Conservation (phyloP, 1,140 invertebrate genomes). For the Ceratina japonica region DNA sequence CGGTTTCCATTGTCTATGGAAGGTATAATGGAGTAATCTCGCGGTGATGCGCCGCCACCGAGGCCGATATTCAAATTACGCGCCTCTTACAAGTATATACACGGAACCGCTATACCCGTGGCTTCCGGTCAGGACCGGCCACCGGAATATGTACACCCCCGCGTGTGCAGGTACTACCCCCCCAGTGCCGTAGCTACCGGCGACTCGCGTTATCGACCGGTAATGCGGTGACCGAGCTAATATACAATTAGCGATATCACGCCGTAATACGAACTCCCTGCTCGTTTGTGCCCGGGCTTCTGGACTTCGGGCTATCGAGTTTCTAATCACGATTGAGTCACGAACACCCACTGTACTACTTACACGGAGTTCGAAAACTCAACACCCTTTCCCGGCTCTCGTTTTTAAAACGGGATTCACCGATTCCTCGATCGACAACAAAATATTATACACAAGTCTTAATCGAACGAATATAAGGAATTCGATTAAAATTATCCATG, state of each 20-base stretch:
- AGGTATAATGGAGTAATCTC: slow-evolving; percentile 79
- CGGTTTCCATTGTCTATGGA: slow-evolving; percentile 78
- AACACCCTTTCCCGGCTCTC: too few species aligned
- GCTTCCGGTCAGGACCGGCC: slow-evolving; percentile 50
- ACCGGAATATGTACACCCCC: neutral
- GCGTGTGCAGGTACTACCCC: neutral
- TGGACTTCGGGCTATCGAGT: slow-evolving; percentile 9
- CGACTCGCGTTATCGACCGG: slow-evolving; percentile 48
- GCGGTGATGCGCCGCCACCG: slow-evolving; percentile 76
- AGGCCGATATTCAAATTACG: slow-evolving; percentile 76
- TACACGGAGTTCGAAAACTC: too few species aligned
- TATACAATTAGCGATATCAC: slow-evolving; percentile 48
- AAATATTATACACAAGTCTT: too few species aligned
- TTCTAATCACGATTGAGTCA: slow-evolving; percentile 13
- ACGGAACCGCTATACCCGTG: slow-evolving; percentile 54
- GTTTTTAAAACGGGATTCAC: too few species aligned
- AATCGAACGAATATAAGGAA: too few species aligned
- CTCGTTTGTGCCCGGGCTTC: slow-evolving; percentile 16
- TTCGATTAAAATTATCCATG: too few species aligned
- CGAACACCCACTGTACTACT: neutral
- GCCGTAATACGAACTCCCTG: slow-evolving; percentile 39
- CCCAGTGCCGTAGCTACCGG: slow-evolving; percentile 14
- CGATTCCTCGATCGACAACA: too few species aligned
- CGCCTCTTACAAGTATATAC: slow-evolving; percentile 70
- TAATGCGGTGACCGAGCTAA: slow-evolving; percentile 38